Base-by-base conservation (phyloP, 2,113 vertebrate species). In the Ciconia boyciana region DNA sequence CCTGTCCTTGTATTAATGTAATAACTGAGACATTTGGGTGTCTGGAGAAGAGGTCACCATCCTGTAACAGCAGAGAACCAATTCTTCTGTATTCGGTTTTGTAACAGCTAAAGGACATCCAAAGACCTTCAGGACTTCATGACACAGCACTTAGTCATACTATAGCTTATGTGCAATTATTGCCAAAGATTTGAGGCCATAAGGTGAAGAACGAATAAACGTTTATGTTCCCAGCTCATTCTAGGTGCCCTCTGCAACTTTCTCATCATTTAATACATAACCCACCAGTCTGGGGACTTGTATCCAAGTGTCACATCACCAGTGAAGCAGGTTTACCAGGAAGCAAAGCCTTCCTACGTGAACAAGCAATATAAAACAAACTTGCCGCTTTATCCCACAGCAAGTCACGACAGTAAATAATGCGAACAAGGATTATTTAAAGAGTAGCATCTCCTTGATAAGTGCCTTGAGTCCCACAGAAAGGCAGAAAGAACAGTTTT, bases 1-100 rank as follows among this genome's bases (percentile, higher is more conserved):
- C 19, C 68, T 34, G 32, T 0, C 8, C 0, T 8, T 8, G 16
- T 19, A 11, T 29, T n/a, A n/a, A 43, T 0, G 0, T n/a, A 66
- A 9, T 1, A 6, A 7, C 1, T 1, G 24, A 25, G 77, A 21
- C 25, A 7, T 24, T 7, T 41, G 49, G 77, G 58, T 65, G 7
- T 24, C 74, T 61, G 41, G 62, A 95, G 76, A 54, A 68, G 44
- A 31, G 39, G 51, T 49, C 80, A 92, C 51, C 68, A 29, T 3
- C 44, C 48, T 61, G 4, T 3, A 32, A 8, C 0, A 6, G 77
- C 1, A 3, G 24, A 84, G 60, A 65, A 79, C 44, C 62, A 19
- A 16, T 43, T 10, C 51, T 21, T 44, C 83, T 72, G 0, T 4
- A 25, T 36, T 44, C 0, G 0, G 19, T 18, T 87, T 74, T 6